Evolutionary conservation across 2,113 vertebrate species (phyloP).

Genomic region (Oenanthe oenanthe): DNA sequence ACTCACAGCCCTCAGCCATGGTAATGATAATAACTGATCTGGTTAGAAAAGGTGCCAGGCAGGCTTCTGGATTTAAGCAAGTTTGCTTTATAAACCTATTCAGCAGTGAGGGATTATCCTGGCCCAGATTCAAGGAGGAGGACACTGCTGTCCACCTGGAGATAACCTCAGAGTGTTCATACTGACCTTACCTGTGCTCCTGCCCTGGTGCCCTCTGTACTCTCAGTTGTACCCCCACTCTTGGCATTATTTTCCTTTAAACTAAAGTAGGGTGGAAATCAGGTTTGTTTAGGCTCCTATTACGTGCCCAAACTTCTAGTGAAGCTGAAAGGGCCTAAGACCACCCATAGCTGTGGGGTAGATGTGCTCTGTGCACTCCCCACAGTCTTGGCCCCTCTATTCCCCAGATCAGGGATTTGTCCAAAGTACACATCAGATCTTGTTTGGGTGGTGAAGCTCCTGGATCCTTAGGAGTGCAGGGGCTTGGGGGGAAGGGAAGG

Average conservation of each 20-base stretch:
- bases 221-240: not conserved
- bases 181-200: not conserved
- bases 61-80: not conserved
- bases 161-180: not conserved
- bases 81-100: not conserved
- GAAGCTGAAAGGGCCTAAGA: not conserved
- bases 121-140: not conserved
- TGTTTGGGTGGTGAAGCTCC: not conserved
- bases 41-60: not conserved
- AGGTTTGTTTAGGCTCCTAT: not conserved
- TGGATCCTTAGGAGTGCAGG: not conserved
- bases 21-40: not conserved
- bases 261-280: not conserved
- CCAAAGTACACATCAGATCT: not conserved
- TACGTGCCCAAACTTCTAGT: not conserved
- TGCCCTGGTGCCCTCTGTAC: not conserved
- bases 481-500: not conserved
- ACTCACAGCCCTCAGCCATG: not conserved
- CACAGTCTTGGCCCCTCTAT: not conserved
- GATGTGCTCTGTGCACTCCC: not conserved
- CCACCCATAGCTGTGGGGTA: not conserved
- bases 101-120: not conserved
- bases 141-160: not conserved
- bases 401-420: not conserved
- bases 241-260: not conserved